Evolutionary conservation across 2,113 vertebrate species (phyloP).

Genomic region (Sceloporus tristichus): DNA sequence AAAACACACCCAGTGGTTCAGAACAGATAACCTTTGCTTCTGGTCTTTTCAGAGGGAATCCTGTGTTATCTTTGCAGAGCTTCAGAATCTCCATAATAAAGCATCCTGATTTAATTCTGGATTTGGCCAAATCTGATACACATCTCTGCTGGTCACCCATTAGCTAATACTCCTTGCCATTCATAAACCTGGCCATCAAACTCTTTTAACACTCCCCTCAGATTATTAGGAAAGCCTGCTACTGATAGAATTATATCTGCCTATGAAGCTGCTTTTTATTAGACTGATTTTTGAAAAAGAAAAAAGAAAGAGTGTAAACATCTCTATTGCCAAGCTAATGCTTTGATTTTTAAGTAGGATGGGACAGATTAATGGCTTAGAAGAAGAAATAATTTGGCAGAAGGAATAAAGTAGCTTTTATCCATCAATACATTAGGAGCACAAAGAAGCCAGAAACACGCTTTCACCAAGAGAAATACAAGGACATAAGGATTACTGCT

Average conservation of each 20-base stretch:
- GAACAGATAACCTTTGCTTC: too few species aligned
- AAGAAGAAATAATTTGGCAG: background rate
- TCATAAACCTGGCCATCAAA: background rate
- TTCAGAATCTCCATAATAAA: too few species aligned
- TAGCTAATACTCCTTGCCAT: background rate
- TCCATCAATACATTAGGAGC: background rate
- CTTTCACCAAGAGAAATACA: background rate
- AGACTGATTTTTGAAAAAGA: background rate
- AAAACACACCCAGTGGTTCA: too few species aligned
- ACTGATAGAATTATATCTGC: slow-evolving; percentile 3
- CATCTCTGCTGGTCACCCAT: background rate
- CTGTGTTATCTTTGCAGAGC: too few species aligned
- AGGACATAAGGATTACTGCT: background rate
- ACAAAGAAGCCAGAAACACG: slow-evolving; percentile 12
- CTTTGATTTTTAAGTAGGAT: slow-evolving; percentile 2
- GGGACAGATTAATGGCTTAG: background rate
- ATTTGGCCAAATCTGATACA: too few species aligned
- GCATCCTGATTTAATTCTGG: too few species aligned
- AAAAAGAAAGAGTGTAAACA: background rate
- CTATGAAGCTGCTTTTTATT: background rate
- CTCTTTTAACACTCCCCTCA: background rate
- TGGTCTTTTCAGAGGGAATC: too few species aligned
- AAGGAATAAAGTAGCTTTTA: background rate
- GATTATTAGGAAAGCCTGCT: background rate
- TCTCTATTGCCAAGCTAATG: background rate